Percentiles rank a stretch among this genome's conserved stretches.
Evolutionary conservation across 2,888 invertebrate species (phyloP).

Genomic region (Apamea epomidion): DNA sequence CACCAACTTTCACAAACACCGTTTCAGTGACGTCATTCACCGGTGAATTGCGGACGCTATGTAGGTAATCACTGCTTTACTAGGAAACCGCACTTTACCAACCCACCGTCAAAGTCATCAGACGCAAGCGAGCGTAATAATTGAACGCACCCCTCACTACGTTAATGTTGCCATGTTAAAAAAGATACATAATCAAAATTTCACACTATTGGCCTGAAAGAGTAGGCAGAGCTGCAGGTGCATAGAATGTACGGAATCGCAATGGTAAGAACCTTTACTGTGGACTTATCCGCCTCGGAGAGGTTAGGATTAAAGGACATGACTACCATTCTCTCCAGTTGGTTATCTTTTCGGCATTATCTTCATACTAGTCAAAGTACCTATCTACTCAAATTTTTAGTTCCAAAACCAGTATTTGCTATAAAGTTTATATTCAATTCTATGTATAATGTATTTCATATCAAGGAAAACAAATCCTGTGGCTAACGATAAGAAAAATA

Average conservation of each 20-base stretch:
- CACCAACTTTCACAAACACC: too few species aligned
- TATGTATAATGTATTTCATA: background rate
- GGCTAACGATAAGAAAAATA: background rate
- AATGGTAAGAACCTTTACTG: background rate
- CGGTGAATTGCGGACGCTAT: too few species aligned
- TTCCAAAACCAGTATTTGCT: background rate
- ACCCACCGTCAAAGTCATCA: background rate
- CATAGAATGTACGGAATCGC: background rate
- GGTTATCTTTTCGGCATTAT: background rate
- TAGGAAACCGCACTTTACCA: background rate
- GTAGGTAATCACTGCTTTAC: too few species aligned
- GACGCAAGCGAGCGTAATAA: background rate
- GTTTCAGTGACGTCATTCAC: too few species aligned
- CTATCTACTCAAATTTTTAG: background rate
- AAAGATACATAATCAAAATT: background rate
- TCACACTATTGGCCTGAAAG: background rate
- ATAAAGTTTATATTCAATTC: background rate
- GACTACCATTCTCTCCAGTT: background rate
- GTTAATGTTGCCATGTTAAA: background rate
- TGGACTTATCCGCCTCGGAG: background rate
- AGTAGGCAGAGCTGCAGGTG: background rate
- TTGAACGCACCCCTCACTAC: background rate
- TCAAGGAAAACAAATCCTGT: background rate
- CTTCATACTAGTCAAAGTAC: background rate
- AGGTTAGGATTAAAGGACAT: background rate